These are phyloP conservation scores for Empis stercorea DNA, from an alignment of 2,888 invertebrate genomes.

Conservation along the genomic window DNA sequence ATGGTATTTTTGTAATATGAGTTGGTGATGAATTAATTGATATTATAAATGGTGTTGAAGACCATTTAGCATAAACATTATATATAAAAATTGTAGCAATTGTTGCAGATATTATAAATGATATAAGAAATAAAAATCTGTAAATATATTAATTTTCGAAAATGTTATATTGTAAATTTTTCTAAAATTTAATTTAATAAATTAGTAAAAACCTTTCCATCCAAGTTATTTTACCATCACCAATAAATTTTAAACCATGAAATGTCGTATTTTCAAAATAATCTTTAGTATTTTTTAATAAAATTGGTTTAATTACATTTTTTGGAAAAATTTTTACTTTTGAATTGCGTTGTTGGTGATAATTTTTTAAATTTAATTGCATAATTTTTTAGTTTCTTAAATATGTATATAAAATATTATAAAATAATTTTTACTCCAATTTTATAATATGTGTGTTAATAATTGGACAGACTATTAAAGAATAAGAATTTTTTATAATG, in stretches of 20 bases:
- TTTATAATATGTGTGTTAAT: no score
- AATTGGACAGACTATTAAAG: no score
- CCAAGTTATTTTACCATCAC: slow-evolving; percentile 20
- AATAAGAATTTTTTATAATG: no score
- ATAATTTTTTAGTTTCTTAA: no score
- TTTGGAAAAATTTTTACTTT: no score
- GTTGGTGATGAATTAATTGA: slow-evolving; percentile 59
- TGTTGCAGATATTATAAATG: slow-evolving; percentile 50
- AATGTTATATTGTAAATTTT: no score
- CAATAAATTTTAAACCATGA: slow-evolving; percentile 60
- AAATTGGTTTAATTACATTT: neutral
- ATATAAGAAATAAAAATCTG: slow-evolving; percentile 18
- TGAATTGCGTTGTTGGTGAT: no score
- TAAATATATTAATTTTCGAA: no score
- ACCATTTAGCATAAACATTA: slow-evolving; percentile 60
- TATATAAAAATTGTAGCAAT: slow-evolving; percentile 58
- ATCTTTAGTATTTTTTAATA: neutral
- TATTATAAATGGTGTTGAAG: slow-evolving; percentile 60
- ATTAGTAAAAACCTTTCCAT: slow-evolving; percentile 8
- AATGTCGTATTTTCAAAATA: slow-evolving; percentile 42
- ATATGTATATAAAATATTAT: no score
- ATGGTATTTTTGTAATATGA: slow-evolving; percentile 55
- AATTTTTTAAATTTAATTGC: no score
- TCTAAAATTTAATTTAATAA: no score
- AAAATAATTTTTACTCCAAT: no score